Evolutionary conservation across 2,797 vertebrate species (phyloP).

Genomic region (Thaleichthys pacificus): DNA sequence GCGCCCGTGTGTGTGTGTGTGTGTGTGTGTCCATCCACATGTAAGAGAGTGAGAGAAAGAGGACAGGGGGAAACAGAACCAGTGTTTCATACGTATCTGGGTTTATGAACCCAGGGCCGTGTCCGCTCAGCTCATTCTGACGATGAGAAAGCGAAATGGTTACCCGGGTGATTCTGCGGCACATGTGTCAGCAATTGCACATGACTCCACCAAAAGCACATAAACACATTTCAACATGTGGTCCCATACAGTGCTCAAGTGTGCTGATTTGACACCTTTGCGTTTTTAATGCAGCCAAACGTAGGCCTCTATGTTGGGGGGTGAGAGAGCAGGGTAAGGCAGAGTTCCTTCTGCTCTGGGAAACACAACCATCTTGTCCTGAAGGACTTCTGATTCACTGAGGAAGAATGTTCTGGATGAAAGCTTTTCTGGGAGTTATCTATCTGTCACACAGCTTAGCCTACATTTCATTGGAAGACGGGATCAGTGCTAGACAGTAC

Average conservation of each 20-base stretch:
- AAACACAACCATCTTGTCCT: conserved; percentile 25
- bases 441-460: conserved; percentile 18
- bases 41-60: background rate
- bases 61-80: conserved; percentile 38
- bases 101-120: conserved; percentile 8
- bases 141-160: conserved; percentile 10
- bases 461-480: conserved; percentile 26
- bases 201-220: conserved; percentile 28
- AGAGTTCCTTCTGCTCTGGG: conserved; percentile 13
- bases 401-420: conserved; percentile 14
- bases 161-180: conserved; percentile 19
- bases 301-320: background rate
- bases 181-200: conserved; percentile 27
- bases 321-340: conserved; percentile 4
- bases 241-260: conserved; percentile 14
- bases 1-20: conserved; percentile 25
- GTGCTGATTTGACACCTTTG: conserved; percentile 34
- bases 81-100: conserved; percentile 21
- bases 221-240: conserved; percentile 42
- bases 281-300: conserved; percentile 20
- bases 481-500: conserved; percentile 2
- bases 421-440: background rate
- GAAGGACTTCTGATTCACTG: conserved; percentile 20
- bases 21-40: conserved; percentile 35
- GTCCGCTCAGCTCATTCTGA: conserved; percentile 5